These are phyloP conservation scores for Urocynchramus pylzowi DNA, from an alignment of 2,113 vertebrate genomes.

Conservation along the genomic window DNA sequence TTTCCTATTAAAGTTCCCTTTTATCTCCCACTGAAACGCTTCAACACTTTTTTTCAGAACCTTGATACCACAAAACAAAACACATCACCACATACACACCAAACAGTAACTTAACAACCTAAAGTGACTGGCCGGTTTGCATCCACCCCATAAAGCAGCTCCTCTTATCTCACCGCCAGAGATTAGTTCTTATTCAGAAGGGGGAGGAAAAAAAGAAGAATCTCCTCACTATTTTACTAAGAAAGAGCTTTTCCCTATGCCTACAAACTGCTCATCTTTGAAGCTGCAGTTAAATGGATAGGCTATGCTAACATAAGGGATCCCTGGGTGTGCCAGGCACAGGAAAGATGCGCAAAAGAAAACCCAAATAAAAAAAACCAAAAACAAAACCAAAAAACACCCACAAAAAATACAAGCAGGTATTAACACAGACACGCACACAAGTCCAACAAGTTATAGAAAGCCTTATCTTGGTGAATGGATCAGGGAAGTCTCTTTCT, in stretches of 20 bases:
- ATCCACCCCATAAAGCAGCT: constrained; percentile 30
- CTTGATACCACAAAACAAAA: constrained; percentile 41
- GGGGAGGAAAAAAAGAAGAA: neutral
- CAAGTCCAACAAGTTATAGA: constrained; percentile 59
- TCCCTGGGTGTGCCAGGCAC: constrained; percentile 31
- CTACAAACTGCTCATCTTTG: constrained; percentile 43
- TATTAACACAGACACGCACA: constrained; percentile 56
- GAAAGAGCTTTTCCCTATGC: constrained; percentile 1
- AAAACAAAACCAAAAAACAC: neutral
- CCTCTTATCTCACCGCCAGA: constrained; percentile 25
- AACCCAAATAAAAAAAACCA: neutral
- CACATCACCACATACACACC: constrained; percentile 25
- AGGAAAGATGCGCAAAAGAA: constrained; percentile 14
- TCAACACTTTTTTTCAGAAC: constrained; percentile 40
- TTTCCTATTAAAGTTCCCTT: constrained; percentile 48
- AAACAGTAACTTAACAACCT: constrained; percentile 40
- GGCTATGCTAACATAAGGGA: constrained; percentile 44
- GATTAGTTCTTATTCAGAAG: neutral
- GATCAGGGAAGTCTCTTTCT: constrained; percentile 4
- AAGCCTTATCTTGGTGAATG: constrained; percentile 44
- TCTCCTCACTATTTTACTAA: neutral
- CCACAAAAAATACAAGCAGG: constrained; percentile 44
- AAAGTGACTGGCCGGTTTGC: constrained; percentile 57
- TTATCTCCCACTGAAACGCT: constrained; percentile 43
- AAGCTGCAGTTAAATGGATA: constrained; percentile 49